Conservation (phyloP, 2,888 invertebrate genomes). For the Dendrolimus pini region DNA sequence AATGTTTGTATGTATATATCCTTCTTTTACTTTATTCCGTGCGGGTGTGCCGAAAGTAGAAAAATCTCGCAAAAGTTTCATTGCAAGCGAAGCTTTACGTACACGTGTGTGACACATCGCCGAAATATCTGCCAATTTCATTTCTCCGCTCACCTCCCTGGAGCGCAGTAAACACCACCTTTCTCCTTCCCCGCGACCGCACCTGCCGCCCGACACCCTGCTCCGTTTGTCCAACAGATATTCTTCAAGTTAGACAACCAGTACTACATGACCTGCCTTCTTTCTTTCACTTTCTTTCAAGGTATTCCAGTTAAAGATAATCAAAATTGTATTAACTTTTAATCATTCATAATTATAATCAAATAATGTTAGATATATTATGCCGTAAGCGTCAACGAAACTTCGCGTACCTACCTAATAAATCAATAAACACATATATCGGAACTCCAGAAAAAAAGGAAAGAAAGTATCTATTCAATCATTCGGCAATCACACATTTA, state of each 20-base stretch:
- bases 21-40: slow-evolving; percentile 59
- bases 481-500: too few relatives aligned
- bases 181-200: slow-evolving; percentile 31
- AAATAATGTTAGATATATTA: too few relatives aligned
- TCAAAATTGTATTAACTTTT: not conserved
- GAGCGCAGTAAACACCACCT: slow-evolving; percentile 68
- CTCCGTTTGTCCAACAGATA: slow-evolving; percentile 59
- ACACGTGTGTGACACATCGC: slow-evolving; percentile 64
- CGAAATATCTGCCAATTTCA: slow-evolving; percentile 74
- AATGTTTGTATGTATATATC: slow-evolving; percentile 35
- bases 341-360: too few relatives aligned
- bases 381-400: too few relatives aligned
- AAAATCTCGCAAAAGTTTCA: slow-evolving; percentile 65
- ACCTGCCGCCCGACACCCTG: slow-evolving; percentile 30
- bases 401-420: too few relatives aligned
- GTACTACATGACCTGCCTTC: slow-evolving; percentile 30
- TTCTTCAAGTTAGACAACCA: slow-evolving; percentile 58
- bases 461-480: too few relatives aligned
- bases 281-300: slow-evolving; percentile 12
- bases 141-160: slow-evolving; percentile 65
- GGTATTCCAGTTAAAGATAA: slow-evolving; percentile 11
- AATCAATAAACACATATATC: too few relatives aligned
- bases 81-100: slow-evolving; percentile 54
- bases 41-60: slow-evolving; percentile 55
- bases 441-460: too few relatives aligned